These are phyloP conservation scores for Aspidiotus destructor DNA, from an alignment of 2,888 invertebrate species.

Conservation along the genomic window DNA sequence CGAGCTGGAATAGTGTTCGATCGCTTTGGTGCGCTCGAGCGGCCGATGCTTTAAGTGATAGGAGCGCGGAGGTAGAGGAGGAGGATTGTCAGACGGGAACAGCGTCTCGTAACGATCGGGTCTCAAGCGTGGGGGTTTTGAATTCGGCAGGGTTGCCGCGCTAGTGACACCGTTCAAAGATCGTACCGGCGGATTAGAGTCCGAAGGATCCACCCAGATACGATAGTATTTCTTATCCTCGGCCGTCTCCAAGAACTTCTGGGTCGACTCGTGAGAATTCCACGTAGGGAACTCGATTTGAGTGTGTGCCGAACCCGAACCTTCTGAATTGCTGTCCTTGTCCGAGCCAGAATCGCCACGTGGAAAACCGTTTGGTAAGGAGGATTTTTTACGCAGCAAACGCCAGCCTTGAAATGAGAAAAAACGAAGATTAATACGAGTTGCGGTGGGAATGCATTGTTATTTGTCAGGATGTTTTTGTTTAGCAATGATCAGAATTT, in stretches of 20 bases:
- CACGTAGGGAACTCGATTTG: conserved; percentile 51
- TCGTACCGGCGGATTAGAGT: not conserved
- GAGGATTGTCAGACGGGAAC: conserved; percentile 38
- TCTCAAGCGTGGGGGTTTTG: not conserved
- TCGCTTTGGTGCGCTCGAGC: conserved; percentile 56
- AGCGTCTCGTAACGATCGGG: conserved; percentile 38
- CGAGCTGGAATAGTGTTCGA: conserved; percentile 42
- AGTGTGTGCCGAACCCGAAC: conserved; percentile 37
- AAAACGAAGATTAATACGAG: not conserved
- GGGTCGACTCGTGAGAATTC: conserved; percentile 46
- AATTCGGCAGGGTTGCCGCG: not conserved
- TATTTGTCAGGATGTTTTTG: no score
- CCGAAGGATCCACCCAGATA: conserved; percentile 51
- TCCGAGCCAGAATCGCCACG: conserved; percentile 10
- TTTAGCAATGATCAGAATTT: no score
- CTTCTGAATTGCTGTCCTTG: conserved; percentile 27
- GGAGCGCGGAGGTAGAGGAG: conserved; percentile 58
- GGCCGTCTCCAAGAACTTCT: conserved; percentile 46
- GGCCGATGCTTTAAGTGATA: conserved; percentile 45
- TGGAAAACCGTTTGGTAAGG: conserved; percentile 27
- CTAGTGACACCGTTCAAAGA: not conserved
- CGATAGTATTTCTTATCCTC: conserved; percentile 54
- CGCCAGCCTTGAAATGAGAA: conserved; percentile 36
- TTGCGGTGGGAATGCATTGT: no score
- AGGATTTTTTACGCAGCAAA: conserved; percentile 38